Evolutionary conservation across 2,797 vertebrate genomes (phyloP).

Genomic region (Hapalemur alaotrensis): DNA sequence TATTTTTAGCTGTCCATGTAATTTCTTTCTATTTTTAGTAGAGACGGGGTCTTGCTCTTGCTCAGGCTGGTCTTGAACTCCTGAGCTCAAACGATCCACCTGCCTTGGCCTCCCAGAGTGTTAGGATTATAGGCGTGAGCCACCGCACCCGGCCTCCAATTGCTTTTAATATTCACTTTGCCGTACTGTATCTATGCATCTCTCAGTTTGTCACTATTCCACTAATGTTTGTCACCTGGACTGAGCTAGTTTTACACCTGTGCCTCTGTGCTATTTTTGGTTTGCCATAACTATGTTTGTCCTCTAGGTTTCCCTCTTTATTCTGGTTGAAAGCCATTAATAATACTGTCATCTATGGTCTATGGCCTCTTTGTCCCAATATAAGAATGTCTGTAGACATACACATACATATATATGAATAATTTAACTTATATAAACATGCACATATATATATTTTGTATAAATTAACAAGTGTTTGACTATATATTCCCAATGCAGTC

Average conservation of each 20-base stretch:
- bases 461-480: neutral
- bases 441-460: neutral
- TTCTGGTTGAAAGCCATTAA: neutral
- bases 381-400: neutral
- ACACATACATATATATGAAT: neutral
- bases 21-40: too few relatives aligned
- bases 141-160: neutral
- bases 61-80: too few relatives aligned
- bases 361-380: neutral
- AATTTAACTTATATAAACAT: neutral
- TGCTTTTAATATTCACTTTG: neutral
- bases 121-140: too few relatives aligned
- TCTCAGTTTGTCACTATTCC: neutral
- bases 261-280: neutral
- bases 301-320: neutral
- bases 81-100: too few relatives aligned
- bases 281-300: neutral
- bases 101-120: too few relatives aligned
- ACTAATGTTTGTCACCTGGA: neutral
- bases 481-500: neutral
- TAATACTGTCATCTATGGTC: neutral
- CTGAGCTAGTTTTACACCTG: neutral
- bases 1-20: too few relatives aligned
- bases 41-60: too few relatives aligned
- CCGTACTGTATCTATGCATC: neutral